Conservation (phyloP, 2,797 vertebrate species). For the Microchirus variegatus region DNA sequence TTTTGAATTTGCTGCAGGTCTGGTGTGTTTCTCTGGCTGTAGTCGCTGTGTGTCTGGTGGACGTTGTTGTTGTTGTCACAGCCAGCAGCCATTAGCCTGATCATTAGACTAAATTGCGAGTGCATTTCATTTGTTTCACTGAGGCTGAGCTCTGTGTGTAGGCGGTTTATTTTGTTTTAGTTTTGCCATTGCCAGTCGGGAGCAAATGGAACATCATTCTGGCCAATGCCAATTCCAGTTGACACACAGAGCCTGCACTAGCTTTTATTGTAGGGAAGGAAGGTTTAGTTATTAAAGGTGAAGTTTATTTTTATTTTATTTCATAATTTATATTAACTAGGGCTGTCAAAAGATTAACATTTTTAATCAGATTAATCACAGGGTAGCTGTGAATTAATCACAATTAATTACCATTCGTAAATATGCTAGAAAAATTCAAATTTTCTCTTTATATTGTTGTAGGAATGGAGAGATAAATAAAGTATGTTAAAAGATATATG, state of each 20-base stretch:
- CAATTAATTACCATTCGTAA: no score
- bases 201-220: background rate
- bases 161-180: background rate
- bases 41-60: background rate
- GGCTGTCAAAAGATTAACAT: no score
- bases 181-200: background rate
- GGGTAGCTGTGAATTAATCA: no score
- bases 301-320: no score
- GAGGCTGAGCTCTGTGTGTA: background rate
- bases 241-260: background rate
- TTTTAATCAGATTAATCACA: no score
- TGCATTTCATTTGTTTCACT: background rate
- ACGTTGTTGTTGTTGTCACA: background rate
- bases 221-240: background rate
- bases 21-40: background rate
- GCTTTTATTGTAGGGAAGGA: no score
- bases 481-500: no score
- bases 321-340: no score
- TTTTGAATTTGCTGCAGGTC: slow-evolving; percentile 4
- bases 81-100: background rate
- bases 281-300: no score
- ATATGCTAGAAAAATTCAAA: no score
- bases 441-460: no score
- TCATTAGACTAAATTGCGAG: background rate
- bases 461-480: no score